These are phyloP conservation scores for Didymodactylos carnosus DNA, from an alignment of 2,888 invertebrate species.

Conservation along the genomic window DNA sequence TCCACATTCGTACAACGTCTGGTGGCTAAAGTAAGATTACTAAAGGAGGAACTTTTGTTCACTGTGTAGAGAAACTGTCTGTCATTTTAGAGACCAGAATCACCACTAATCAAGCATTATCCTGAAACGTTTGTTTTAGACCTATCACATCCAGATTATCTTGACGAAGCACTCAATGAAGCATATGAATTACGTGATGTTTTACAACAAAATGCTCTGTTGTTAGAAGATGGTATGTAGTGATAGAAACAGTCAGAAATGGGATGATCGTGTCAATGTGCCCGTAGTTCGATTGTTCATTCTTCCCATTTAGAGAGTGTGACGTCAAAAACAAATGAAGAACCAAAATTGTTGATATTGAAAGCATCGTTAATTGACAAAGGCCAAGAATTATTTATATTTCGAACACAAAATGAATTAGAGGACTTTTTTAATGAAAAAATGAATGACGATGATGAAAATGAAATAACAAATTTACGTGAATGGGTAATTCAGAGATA, in stretches of 20 bases:
- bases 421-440: not conserved
- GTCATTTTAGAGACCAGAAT: not conserved
- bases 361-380: slow-evolving; percentile 7
- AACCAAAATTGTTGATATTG: slow-evolving; percentile 1
- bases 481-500: slow-evolving; percentile 14
- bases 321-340: not conserved
- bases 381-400: slow-evolving; percentile 7
- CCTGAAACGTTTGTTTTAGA: slow-evolving; percentile 8
- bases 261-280: too few relatives aligned
- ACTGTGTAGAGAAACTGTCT: not conserved
- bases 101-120: not conserved
- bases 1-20: not conserved
- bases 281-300: too few relatives aligned
- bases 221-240: too few relatives aligned
- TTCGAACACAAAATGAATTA: slow-evolving; percentile 1
- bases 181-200: slow-evolving; percentile 4
- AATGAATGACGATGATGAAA: not conserved
- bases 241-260: too few relatives aligned
- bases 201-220: not conserved
- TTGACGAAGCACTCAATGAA: slow-evolving; percentile 11
- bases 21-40: not conserved
- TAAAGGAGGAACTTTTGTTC: not conserved
- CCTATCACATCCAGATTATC: slow-evolving; percentile 1
- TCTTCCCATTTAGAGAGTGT: too few relatives aligned
- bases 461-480: not conserved